phyloP scores from a whole-genome alignment of 2,113 vertebrate species.

The Ptyas mucosa region DNA sequence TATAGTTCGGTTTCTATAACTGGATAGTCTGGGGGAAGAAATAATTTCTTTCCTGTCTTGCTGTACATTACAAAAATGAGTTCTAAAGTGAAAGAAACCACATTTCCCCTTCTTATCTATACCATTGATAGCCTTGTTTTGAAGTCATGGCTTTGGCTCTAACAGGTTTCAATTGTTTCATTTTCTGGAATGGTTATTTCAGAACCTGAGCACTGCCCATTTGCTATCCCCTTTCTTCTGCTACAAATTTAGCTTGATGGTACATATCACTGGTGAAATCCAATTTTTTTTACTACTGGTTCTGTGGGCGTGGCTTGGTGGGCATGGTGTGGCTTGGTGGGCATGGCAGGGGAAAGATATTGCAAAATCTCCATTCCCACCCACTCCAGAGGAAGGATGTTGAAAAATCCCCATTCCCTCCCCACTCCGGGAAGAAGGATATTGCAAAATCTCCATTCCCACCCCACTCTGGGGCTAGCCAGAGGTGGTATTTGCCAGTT shows the following conservation, averaged over 20 bases:
- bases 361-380: no score
- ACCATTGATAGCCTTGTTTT: not conserved
- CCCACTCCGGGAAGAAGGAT: no score
- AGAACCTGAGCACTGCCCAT: not conserved
- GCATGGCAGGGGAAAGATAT: no score
- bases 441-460: no score
- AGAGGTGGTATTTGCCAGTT: no score
- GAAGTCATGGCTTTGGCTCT: not conserved
- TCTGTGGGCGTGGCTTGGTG: no score
- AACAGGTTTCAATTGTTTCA: not conserved
- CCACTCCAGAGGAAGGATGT: no score
- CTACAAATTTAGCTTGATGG: rapidly evolving
- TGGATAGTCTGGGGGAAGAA: not conserved
- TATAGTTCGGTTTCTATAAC: not conserved
- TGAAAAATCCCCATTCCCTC: no score
- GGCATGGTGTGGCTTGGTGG: no score
- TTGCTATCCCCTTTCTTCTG: not conserved
- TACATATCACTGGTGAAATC: not conserved
- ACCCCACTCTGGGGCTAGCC: no score
- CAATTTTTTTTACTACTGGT: no score
- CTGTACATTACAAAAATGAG: not conserved
- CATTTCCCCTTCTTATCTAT: not conserved
- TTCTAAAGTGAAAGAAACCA: not conserved
- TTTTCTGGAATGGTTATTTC: not conserved
- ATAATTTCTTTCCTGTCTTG: not conserved